These are phyloP conservation scores for Arge pagana DNA, from an alignment of 2,888 invertebrate genomes.

Conservation along the genomic window DNA sequence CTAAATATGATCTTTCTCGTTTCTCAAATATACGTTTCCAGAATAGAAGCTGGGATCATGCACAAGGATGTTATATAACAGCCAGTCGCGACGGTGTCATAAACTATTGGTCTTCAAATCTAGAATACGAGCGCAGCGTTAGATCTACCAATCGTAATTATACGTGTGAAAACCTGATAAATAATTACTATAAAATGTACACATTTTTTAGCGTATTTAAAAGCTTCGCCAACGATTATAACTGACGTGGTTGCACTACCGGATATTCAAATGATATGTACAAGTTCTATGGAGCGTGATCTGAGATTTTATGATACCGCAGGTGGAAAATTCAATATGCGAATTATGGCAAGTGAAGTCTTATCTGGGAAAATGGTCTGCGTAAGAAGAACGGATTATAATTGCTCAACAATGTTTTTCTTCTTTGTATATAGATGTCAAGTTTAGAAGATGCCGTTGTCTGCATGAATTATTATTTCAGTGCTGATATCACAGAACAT, in stretches of 20 bases:
- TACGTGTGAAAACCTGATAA: constrained; percentile 1
- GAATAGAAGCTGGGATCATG: constrained; percentile 64
- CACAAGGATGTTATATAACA: constrained; percentile 74
- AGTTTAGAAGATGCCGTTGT: constrained; percentile 67
- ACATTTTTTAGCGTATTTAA: constrained; percentile 61
- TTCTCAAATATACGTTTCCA: constrained; percentile 37
- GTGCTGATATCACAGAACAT: constrained; percentile 61
- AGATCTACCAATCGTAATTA: constrained; percentile 68
- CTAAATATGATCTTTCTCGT: constrained; percentile 1
- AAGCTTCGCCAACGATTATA: constrained; percentile 72
- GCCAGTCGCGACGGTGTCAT: constrained; percentile 77
- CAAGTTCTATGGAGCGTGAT: constrained; percentile 77
- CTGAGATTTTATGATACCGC: constrained; percentile 80
- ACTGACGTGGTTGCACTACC: constrained; percentile 75
- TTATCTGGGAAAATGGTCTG: not conserved
- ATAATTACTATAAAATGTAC: not conserved
- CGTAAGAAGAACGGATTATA: not conserved
- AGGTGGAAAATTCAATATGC: constrained; percentile 73
- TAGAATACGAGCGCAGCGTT: constrained; percentile 68
- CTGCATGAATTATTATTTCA: constrained; percentile 67
- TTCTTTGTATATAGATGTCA: constrained; percentile 57
- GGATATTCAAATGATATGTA: constrained; percentile 77
- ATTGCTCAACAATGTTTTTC: not conserved
- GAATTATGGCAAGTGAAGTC: constrained; percentile 61
- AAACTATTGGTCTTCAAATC: constrained; percentile 77